Base-by-base conservation (phyloP, 2,113 vertebrate genomes). In the Lota lota region DNA sequence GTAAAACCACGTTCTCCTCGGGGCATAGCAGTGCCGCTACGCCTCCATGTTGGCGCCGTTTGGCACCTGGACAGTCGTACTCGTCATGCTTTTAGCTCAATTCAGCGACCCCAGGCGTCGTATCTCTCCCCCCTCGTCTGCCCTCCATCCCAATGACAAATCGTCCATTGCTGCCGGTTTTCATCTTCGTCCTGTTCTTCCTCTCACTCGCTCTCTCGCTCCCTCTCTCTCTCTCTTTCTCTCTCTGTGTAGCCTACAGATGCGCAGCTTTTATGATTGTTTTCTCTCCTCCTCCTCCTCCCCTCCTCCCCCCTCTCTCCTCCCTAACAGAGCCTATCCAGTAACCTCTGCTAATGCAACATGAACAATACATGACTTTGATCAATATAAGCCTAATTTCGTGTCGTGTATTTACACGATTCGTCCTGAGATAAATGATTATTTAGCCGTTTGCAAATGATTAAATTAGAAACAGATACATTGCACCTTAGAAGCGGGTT, bases 21-120 rank as follows among this genome's bases (percentile, higher is more conserved):
- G 40, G 22, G 75, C 74, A 80, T 79, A 74, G 70, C 72, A 68
- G 81, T 14, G 68, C 64, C 79, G 72, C 85, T 89, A 82, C 80
- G 85, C 87, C 82, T 89, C 87, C 88, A 90, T 88, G 81, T 89
- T 88, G 79, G 79, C 65, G 71, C 79, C 60, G 73, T 69, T 18
- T 28, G 63, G 79, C 66, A n/a, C 75, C 70, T 64, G 64, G 10
- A 40, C 57, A 61, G 66, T 61, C 16, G 63, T 58, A 86, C 72
- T 66, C 21, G 40, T 88, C 85, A 88, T 74, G 66, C 70, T 66
- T 71, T 59, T 0, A 68, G 40, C 40, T 47, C 10, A 10, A 47
- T 47, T 47, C 10, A 10, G 40, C 40, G 40, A 47, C 40, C 40
- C 40, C 10, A 14, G 40, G 40, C 40, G 40, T 40, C 69, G 82